These are phyloP conservation scores for Macrophya annulata DNA, from an alignment of 2,888 invertebrate genomes.

Conservation along the genomic window DNA sequence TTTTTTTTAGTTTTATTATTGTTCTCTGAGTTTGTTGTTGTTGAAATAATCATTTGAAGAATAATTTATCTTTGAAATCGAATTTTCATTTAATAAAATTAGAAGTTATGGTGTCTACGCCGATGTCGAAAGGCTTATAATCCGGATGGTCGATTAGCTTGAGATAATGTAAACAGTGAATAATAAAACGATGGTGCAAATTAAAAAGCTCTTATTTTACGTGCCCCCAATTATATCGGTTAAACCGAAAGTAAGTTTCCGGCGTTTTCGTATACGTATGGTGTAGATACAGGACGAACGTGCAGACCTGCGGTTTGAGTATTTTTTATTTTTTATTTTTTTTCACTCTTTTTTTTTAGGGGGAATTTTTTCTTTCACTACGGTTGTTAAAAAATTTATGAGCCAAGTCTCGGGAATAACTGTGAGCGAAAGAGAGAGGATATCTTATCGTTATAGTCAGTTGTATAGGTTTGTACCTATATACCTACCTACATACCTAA, in stretches of 20 bases:
- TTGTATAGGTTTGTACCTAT: neutral
- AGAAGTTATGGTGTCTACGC: too few relatives aligned
- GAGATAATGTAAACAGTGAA: constrained; percentile 42
- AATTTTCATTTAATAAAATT: too few relatives aligned
- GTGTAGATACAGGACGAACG: neutral
- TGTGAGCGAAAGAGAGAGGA: neutral
- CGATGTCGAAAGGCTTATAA: constrained; percentile 4
- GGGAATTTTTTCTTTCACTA: neutral
- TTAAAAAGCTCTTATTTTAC: constrained; percentile 47
- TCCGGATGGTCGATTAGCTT: neutral
- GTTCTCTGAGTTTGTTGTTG: too few relatives aligned
- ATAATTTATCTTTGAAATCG: too few relatives aligned
- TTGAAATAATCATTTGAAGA: too few relatives aligned
- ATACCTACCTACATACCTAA: too few relatives aligned
- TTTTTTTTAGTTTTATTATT: too few relatives aligned
- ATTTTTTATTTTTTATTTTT: neutral
- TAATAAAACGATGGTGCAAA: constrained; percentile 22
- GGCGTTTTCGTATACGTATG: neutral
- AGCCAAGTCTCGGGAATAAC: neutral
- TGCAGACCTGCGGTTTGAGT: neutral
- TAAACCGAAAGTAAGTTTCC: constrained; percentile 25
- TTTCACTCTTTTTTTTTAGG: too few relatives aligned
- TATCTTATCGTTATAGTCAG: constrained; percentile 32
- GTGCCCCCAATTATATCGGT: constrained; percentile 38
- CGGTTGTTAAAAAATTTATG: constrained; percentile 47